Percentiles rank a stretch among this genome's conserved stretches.
Evolutionary conservation across 1,140 invertebrate species (phyloP).

Genomic region (Zaprionus capensis): DNA sequence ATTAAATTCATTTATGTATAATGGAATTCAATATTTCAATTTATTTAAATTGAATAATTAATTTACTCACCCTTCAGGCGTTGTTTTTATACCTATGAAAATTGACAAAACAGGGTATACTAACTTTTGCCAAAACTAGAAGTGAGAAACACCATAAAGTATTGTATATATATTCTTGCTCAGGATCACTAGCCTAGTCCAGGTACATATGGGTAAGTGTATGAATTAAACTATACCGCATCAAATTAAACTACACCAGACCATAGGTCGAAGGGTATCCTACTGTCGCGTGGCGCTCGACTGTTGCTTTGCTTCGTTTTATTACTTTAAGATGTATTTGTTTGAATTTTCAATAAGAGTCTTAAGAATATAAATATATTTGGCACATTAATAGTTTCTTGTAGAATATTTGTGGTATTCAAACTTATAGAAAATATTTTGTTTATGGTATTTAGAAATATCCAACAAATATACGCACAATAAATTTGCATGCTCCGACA

Average conservation of each 20-base stretch:
- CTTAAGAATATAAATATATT: not conserved
- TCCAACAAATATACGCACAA: not conserved
- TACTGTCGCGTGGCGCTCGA: too few species aligned
- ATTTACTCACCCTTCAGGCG: not conserved
- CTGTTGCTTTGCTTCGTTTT: too few species aligned
- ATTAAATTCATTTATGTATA: not conserved
- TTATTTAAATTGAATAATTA: not conserved
- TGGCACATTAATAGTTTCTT: not conserved
- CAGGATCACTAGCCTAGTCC: too few species aligned
- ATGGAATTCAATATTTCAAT: not conserved
- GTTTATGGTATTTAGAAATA: not conserved
- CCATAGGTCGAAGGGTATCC: too few species aligned
- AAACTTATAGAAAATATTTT: not conserved
- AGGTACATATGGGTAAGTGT: too few species aligned
- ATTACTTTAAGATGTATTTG: not conserved
- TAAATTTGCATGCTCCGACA: not conserved
- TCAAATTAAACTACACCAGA: too few species aligned
- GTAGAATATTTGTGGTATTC: not conserved
- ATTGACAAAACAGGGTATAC: too few species aligned
- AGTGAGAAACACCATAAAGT: too few species aligned
- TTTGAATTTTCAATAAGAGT: not conserved
- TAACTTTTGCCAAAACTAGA: too few species aligned
- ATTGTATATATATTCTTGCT: too few species aligned
- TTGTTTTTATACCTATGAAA: not conserved
- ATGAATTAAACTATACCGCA: too few species aligned